Evolutionary conservation across 2,113 vertebrate species (phyloP).

Genomic region (Elgaria multicarinata): DNA sequence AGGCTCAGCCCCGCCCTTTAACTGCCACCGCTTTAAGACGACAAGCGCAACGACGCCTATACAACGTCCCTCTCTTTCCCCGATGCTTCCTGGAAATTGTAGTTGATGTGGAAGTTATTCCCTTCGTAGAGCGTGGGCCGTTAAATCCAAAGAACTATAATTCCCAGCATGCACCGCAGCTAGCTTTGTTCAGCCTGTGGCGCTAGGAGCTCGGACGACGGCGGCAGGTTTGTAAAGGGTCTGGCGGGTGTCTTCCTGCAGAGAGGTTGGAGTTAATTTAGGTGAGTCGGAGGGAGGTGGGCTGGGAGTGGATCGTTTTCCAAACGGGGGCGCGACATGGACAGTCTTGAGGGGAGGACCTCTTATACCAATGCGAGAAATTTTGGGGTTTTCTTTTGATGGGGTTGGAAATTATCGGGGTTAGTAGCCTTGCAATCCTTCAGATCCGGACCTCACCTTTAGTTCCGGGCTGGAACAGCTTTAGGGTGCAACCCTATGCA

Average conservation of each 20-base stretch:
- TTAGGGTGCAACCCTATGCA: not conserved
- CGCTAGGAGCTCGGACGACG: slow-evolving; percentile 44
- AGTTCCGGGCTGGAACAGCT: no score
- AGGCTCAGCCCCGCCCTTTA: not conserved
- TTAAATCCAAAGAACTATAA: slow-evolving; percentile 39
- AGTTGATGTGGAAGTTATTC: rapidly evolving
- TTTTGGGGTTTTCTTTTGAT: not conserved
- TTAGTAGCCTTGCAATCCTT: not conserved
- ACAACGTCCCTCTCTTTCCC: slow-evolving; percentile 15
- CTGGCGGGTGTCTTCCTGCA: not conserved
- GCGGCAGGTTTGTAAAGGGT: slow-evolving; percentile 69
- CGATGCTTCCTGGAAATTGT: slow-evolving; percentile 44
- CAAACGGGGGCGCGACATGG: not conserved
- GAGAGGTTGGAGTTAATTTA: no score
- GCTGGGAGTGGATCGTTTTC: not conserved
- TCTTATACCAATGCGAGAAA: not conserved
- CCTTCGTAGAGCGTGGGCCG: rapidly evolving
- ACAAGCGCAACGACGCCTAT: rapidly evolving
- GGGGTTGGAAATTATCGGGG: not conserved
- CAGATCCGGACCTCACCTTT: not conserved
- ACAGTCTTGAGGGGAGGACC: not conserved
- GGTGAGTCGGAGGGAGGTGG: no score
- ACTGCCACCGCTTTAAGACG: not conserved
- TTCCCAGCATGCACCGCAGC: slow-evolving; percentile 38
- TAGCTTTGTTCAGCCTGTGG: slow-evolving; percentile 26